Base-by-base conservation (phyloP, 2,113 vertebrate genomes). In the Notarius quadriscutis region DNA sequence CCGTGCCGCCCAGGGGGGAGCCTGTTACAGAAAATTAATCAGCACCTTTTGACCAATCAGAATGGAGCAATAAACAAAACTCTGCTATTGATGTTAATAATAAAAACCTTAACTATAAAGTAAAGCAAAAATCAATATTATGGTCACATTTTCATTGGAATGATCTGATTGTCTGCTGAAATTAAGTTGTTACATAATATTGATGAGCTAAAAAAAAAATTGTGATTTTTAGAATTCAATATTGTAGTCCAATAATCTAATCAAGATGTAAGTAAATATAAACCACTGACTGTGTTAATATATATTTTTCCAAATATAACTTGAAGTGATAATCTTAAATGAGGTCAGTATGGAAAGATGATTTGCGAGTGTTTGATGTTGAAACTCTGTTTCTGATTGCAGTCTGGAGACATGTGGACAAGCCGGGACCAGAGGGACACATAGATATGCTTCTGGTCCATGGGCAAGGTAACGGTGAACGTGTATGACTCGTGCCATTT, bases 361-460 rank as follows among this genome's bases (percentile, higher is more conserved):
- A 27, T 14, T 5, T 57, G 7, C 30, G 34, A 15, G 50, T 20
- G 30, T 72, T 72, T 72, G 69, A 58, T 5, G 11, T 4, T 80
- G 7, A 58, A 55, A 58, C 30, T 10, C 27, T 55, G n/a, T 34
- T 84, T 84, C 90, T 65, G 81, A 87, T 55, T 87, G 88, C 91
- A 99, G 98, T 97, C 83, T 99, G 98, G 98, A 95, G 98, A 86
- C 98, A 99, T 51, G 97, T 98, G 18, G 98, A 99, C 92, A 98
- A 97, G 88, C 95, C 93, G 10, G 97, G 96, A 0, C 90, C 95
- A 0, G 97, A 99, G 27, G 98, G 97, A 81, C 93, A 92, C 0
- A 94, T 99, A 12, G 97, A 99, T 0, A 92, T 94, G 0, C 95
- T 99, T 93, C 93, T 99, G 86, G 93, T 97, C 18, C 94, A 97